Evolutionary conservation across 2,888 invertebrate species (phyloP).

Genomic region (Nephrocerus scutellatus): DNA sequence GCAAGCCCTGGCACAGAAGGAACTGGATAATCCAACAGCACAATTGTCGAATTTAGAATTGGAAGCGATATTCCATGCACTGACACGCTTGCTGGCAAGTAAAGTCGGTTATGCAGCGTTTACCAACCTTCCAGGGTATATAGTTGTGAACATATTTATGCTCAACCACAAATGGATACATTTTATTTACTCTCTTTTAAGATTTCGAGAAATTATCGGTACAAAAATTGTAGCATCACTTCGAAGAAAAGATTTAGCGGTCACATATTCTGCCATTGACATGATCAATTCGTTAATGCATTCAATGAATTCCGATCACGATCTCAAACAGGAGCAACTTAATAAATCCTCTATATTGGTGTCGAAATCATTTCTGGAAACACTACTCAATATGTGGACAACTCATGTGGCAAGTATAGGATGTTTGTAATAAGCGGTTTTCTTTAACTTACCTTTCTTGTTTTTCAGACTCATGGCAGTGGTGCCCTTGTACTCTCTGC

Average conservation of each 20-base stretch:
- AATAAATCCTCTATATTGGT: conserved; percentile 95
- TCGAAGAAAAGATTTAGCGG: conserved; percentile 77
- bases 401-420: conserved; percentile 72
- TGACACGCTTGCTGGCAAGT: conserved; percentile 88
- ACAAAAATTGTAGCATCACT: conserved; percentile 84
- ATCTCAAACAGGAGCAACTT: conserved; percentile 93
- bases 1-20: conserved; percentile 71
- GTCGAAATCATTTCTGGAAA: conserved; percentile 85
- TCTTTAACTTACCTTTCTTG: conserved; percentile 3
- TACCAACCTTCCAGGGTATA: conserved; percentile 80
- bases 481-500: conserved; percentile 94
- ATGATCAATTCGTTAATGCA: conserved; percentile 97
- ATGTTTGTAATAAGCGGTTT: background rate
- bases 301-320: conserved; percentile 95
- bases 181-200: conserved; percentile 38
- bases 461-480: conserved; percentile 73
- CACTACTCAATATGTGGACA: conserved; percentile 89
- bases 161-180: background rate
- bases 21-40: conserved; percentile 53
- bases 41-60: conserved; percentile 63
- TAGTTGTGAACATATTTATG: conserved; percentile 18
- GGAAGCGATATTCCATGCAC: conserved; percentile 92
- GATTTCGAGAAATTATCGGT: conserved; percentile 93
- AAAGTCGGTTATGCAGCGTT: conserved; percentile 98
- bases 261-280: conserved; percentile 94